phyloP scores from a whole-genome alignment of 2,888 invertebrate genomes.

The Margaritifera margaritifera region DNA sequence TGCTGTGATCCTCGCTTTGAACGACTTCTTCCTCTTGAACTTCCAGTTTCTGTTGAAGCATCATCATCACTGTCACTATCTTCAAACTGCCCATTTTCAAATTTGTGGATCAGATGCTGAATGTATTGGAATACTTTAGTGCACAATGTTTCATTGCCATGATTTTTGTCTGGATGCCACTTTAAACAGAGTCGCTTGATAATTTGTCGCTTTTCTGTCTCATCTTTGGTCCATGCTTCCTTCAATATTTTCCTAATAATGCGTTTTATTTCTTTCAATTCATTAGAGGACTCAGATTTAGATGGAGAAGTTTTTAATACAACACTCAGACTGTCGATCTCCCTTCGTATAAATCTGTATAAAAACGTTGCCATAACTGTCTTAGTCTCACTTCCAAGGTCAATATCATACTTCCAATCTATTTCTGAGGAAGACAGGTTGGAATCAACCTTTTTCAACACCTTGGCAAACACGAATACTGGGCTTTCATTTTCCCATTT shows the following conservation, averaged over 20 bases:
- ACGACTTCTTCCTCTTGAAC: neutral
- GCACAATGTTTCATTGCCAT: conserved; percentile 25
- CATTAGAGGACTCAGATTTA: neutral
- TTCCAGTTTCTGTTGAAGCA: no score
- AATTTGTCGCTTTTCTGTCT: conserved; percentile 25
- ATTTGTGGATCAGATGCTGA: conserved; percentile 21
- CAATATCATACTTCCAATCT: no score
- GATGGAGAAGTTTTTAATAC: neutral
- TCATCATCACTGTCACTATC: conserved; percentile 22
- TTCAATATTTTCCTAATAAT: conserved; percentile 32
- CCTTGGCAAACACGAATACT: no score
- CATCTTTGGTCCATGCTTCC: conserved; percentile 30
- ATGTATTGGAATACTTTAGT: conserved; percentile 45
- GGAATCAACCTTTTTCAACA: no score
- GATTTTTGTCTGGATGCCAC: conserved; percentile 56
- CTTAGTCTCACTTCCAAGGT: no score
- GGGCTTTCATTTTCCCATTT: no score
- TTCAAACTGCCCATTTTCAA: conserved; percentile 29
- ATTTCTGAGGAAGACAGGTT: no score
- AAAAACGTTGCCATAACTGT: no score
- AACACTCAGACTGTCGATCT: no score
- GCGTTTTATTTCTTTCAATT: conserved; percentile 15
- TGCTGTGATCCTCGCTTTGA: neutral
- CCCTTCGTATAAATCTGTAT: no score
- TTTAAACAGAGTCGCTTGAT: conserved; percentile 39